phyloP scores from a whole-genome alignment of 2,888 invertebrate genomes.

The Odontocolon sp. region DNA sequence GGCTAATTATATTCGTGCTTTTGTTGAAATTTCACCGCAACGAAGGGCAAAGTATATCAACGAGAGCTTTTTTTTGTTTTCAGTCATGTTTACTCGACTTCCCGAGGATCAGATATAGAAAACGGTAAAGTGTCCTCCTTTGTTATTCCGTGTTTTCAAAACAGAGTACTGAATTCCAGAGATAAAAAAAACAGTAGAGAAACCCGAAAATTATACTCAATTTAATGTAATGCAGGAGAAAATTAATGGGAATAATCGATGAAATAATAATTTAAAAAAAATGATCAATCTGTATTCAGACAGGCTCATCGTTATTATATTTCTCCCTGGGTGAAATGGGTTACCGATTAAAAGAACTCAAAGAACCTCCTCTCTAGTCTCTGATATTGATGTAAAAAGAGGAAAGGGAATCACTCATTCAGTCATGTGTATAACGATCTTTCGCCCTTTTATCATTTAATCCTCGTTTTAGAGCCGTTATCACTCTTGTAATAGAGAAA shows the following conservation, averaged over 20 bases:
- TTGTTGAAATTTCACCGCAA: not conserved
- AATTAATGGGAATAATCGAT: not conserved
- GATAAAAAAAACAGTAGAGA: not conserved
- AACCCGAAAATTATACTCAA: no score
- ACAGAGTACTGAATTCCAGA: not conserved
- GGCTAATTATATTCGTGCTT: not conserved
- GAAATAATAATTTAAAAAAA: not conserved
- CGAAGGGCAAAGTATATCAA: not conserved
- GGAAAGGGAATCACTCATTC: not conserved
- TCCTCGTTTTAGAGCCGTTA: no score
- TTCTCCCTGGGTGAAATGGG: slow-evolving; percentile 7
- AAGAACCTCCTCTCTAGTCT: not conserved
- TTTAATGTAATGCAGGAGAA: no score
- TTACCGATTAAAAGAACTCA: slow-evolving; percentile 9
- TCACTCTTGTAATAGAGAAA: no score
- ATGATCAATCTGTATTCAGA: no score
- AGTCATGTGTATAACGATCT: slow-evolving; percentile 27
- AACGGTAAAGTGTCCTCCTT: not conserved
- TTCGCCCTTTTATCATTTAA: not conserved
- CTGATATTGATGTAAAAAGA: not conserved
- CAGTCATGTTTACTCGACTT: slow-evolving; percentile 32
- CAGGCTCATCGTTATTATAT: not conserved
- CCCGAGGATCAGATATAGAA: slow-evolving; percentile 17
- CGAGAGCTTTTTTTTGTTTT: slow-evolving; percentile 31
- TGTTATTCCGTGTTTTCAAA: not conserved